Percentiles rank a stretch among this genome's conserved stretches.
phyloP scores from a whole-genome alignment of 1,140 invertebrate species.

The Papilio helenus region DNA sequence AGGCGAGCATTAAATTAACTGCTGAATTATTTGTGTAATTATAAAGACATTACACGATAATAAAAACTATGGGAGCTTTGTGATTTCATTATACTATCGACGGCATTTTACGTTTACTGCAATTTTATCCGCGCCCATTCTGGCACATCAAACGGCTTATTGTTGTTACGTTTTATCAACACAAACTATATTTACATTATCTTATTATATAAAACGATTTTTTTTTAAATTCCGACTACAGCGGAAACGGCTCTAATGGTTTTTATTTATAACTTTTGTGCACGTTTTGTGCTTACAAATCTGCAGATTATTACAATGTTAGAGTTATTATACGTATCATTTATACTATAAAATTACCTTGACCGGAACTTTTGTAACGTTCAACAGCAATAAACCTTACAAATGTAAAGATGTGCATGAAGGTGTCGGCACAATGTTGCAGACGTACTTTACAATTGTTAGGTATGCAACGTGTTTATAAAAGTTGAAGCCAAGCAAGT shows the following conservation, averaged over 20 bases:
- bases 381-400: constrained; percentile 20
- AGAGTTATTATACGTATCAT: no score
- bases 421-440: constrained; percentile 35
- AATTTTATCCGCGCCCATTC: constrained; percentile 17
- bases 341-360: no score
- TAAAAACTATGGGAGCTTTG: constrained; percentile 31
- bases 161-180: neutral
- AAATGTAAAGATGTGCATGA: constrained; percentile 34
- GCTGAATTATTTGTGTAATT: constrained; percentile 36
- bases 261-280: neutral
- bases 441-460: constrained; percentile 34
- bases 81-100: constrained; percentile 15
- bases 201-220: neutral
- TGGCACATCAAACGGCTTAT: constrained; percentile 23
- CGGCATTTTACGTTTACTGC: constrained; percentile 17
- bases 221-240: neutral
- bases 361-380: neutral
- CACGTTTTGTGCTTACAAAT: neutral
- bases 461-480: constrained; percentile 36
- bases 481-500: constrained; percentile 33
- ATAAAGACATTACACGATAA: constrained; percentile 31
- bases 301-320: no score
- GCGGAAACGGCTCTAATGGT: neutral
- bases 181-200: constrained; percentile 19
- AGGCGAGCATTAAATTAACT: constrained; percentile 42